A percentile compares a stretch with the other conserved stretches of the same genome.
Evolutionary conservation across 2,888 invertebrate genomes (phyloP).

Genomic region (Drosophila pullipes): DNA sequence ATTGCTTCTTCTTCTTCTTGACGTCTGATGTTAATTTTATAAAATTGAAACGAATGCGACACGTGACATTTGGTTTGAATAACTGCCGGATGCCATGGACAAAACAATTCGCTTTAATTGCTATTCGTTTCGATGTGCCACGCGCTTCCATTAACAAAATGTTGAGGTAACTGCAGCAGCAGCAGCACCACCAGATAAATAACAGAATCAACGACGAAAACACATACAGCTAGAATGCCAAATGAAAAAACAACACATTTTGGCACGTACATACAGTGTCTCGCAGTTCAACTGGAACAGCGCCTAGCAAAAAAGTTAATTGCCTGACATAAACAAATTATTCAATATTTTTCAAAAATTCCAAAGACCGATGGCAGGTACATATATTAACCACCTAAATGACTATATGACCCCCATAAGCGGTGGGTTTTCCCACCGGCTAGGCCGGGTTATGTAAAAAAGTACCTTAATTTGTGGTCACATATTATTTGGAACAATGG

Average conservation of each 20-base stretch:
- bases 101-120: conserved; percentile 71
- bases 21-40: neutral
- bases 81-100: conserved; percentile 43
- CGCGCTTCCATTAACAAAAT: conserved; percentile 42
- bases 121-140: conserved; percentile 44
- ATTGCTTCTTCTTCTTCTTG: conserved; percentile 10
- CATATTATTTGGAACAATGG: too few species aligned
- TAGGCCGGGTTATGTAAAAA: too few species aligned
- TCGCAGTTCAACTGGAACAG: too few species aligned
- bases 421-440: too few species aligned
- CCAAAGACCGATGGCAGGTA: too few species aligned
- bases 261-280: conserved; percentile 62
- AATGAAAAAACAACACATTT: conserved; percentile 34
- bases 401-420: too few species aligned
- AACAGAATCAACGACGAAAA: conserved; percentile 12
- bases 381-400: too few species aligned
- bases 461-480: too few species aligned
- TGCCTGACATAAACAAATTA: too few species aligned
- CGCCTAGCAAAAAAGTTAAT: too few species aligned
- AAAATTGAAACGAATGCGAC: conserved; percentile 16
- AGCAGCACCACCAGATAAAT: conserved; percentile 15
- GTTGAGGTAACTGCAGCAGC: conserved; percentile 25
- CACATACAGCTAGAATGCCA: conserved; percentile 25
- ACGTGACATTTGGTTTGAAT: conserved; percentile 53
- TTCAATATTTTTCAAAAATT: too few species aligned